Conservation (phyloP, 2,888 invertebrate species). For the Tenthredo scrophulariae region DNA sequence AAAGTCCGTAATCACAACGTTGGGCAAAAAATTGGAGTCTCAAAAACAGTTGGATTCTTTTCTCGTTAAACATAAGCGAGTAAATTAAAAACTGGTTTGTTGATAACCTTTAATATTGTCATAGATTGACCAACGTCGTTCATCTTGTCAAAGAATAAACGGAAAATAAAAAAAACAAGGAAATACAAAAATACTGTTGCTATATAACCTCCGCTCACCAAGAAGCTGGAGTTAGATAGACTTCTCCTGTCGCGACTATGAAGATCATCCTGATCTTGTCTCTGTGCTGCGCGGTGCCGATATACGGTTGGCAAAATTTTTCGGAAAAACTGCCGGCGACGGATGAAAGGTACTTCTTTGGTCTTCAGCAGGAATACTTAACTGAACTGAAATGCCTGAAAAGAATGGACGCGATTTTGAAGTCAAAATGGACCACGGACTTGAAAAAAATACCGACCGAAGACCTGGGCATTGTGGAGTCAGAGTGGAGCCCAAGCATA, state of each 20-base stretch:
- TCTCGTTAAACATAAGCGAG: neutral
- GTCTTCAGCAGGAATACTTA: neutral
- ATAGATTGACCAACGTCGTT: neutral
- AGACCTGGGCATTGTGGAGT: neutral
- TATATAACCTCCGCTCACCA: neutral
- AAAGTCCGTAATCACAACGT: neutral
- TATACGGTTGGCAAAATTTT: neutral
- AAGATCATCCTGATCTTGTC: neutral
- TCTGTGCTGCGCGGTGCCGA: neutral
- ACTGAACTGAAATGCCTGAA: conserved; percentile 5
- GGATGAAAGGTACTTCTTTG: neutral
- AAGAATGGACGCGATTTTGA: conserved; percentile 5
- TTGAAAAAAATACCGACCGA: conserved; percentile 7
- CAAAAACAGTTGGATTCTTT: neutral
- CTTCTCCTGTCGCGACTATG: neutral
- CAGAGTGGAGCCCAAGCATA: too few relatives aligned
- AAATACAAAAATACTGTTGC: neutral
- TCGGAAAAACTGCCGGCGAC: neutral
- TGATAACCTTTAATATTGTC: neutral
- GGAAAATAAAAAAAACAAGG: neutral
- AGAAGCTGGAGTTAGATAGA: neutral
- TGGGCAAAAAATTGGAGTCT: neutral
- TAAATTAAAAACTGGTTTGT: neutral
- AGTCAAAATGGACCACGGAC: conserved; percentile 5
- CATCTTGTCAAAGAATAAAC: neutral